phyloP scores from a whole-genome alignment of 1,140 invertebrate genomes.

The Olivierus martensii region DNA sequence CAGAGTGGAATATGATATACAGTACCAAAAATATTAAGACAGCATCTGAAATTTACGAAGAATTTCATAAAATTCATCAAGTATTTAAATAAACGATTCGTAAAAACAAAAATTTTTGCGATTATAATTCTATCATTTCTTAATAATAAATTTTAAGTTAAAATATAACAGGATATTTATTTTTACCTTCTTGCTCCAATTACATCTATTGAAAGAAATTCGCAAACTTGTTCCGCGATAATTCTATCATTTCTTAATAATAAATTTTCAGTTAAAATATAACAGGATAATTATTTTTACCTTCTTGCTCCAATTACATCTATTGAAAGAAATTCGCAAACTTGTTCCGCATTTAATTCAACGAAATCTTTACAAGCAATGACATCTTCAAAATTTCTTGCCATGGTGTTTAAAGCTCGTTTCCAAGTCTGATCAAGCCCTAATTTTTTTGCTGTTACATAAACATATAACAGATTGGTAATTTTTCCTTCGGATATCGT shows the following conservation, averaged over 20 bases:
- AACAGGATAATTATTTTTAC: neutral
- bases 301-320: conserved; percentile 11
- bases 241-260: too few relatives aligned
- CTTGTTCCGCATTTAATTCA: conserved; percentile 4
- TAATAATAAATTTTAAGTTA: too few relatives aligned
- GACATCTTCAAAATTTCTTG: conserved; percentile 5
- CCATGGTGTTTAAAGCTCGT: conserved; percentile 2
- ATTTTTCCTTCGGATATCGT: too few relatives aligned
- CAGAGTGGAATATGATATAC: too few relatives aligned
- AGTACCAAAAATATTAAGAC: too few relatives aligned
- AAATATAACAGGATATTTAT: too few relatives aligned
- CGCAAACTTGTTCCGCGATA: conserved; percentile 5
- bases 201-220: conserved; percentile 5
- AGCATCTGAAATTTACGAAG: too few relatives aligned
- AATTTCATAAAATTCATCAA: too few relatives aligned
- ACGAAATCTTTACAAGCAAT: conserved; percentile 2
- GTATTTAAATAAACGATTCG: too few relatives aligned
- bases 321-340: conserved; percentile 2
- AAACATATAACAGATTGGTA: conserved; percentile 4
- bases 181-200: conserved; percentile 10
- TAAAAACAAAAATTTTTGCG: too few relatives aligned
- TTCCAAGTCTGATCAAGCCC: neutral
- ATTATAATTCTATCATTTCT: too few relatives aligned
- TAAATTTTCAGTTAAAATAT: too few relatives aligned
- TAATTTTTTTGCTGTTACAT: conserved; percentile 6